Evolutionary conservation across 2,113 vertebrate genomes (phyloP).

Genomic region (Argyrosomus japonicus): DNA sequence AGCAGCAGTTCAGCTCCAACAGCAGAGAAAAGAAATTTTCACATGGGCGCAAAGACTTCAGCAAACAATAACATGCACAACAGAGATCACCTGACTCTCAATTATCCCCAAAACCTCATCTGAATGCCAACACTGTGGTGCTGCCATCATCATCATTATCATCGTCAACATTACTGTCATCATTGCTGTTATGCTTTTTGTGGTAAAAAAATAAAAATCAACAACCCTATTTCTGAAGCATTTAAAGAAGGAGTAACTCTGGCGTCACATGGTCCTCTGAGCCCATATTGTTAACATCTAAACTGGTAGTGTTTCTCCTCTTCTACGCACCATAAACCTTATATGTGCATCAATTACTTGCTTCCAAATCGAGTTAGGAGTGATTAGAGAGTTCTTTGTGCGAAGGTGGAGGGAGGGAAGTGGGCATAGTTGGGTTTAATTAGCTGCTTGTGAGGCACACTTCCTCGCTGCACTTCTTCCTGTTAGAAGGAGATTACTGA

Average conservation of each 20-base stretch:
- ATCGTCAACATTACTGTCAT: neutral
- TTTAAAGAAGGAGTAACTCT: constrained; percentile 16
- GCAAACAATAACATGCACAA: constrained; percentile 24
- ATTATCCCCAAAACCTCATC: neutral
- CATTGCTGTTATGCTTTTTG: neutral
- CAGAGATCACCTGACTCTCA: neutral
- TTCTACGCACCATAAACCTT: constrained; percentile 63
- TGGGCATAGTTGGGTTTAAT: constrained; percentile 70
- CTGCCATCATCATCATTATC: neutral
- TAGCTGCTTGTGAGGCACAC: constrained; percentile 65
- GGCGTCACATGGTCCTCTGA: neutral
- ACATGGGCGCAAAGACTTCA: constrained; percentile 16
- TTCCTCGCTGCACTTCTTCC: constrained; percentile 70
- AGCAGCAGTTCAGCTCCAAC: constrained; percentile 33
- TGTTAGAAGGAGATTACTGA: constrained; percentile 67
- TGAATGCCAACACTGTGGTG: constrained; percentile 11
- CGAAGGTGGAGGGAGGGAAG: constrained; percentile 44
- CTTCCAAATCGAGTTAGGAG: constrained; percentile 69
- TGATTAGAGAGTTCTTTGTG: constrained; percentile 66
- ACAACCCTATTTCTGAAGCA: constrained; percentile 6
- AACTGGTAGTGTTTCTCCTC: constrained; percentile 36
- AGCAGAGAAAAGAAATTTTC: constrained; percentile 43
- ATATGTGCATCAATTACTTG: constrained; percentile 60
- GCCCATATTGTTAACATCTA: constrained; percentile 45
- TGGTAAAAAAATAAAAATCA: constrained; percentile 13